Percentiles rank a stretch among this genome's conserved stretches.
phyloP scores from a whole-genome alignment of 30 jellyfish, hydroid and myxozoan species.

The Aurelia coerulea region DNA sequence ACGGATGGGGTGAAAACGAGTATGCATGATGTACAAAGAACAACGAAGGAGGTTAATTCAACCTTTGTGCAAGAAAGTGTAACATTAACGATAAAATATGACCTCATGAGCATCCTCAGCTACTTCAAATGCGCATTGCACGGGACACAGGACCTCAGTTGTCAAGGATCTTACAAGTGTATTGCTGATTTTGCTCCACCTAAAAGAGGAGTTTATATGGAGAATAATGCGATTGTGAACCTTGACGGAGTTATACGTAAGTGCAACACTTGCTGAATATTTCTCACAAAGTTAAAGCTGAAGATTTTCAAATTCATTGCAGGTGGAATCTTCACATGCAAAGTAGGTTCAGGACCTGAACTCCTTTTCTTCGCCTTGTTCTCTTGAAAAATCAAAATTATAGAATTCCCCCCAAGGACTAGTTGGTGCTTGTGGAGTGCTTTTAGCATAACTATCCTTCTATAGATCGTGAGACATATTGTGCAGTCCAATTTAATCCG shows the following conservation, averaged over 20 bases:
- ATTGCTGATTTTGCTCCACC: slow-evolving; percentile 55
- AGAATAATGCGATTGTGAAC: slow-evolving; percentile 40
- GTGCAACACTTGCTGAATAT: neutral
- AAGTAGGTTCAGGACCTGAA: no score
- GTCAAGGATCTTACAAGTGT: slow-evolving; percentile 58
- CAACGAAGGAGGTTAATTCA: neutral
- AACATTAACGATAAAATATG: slow-evolving; percentile 35
- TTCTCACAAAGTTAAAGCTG: no score
- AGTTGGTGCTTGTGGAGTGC: no score
- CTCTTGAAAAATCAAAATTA: no score
- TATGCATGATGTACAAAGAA: slow-evolving; percentile 31
- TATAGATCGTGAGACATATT: no score
- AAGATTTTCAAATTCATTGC: no score
- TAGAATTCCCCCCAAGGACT: no score
- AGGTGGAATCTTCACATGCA: no score
- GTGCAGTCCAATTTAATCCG: no score
- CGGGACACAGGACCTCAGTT: slow-evolving; percentile 17
- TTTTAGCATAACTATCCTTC: no score
- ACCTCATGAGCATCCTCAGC: slow-evolving; percentile 56
- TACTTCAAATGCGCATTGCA: slow-evolving; percentile 34
- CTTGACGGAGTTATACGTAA: slow-evolving; percentile 56
- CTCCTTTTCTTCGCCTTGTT: no score
- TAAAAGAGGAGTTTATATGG: slow-evolving; percentile 53
- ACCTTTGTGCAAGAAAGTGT: slow-evolving; percentile 44
- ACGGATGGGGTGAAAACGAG: slow-evolving; percentile 13